Conservation (phyloP, 2,797 vertebrate genomes). For the Poecile montanus region DNA sequence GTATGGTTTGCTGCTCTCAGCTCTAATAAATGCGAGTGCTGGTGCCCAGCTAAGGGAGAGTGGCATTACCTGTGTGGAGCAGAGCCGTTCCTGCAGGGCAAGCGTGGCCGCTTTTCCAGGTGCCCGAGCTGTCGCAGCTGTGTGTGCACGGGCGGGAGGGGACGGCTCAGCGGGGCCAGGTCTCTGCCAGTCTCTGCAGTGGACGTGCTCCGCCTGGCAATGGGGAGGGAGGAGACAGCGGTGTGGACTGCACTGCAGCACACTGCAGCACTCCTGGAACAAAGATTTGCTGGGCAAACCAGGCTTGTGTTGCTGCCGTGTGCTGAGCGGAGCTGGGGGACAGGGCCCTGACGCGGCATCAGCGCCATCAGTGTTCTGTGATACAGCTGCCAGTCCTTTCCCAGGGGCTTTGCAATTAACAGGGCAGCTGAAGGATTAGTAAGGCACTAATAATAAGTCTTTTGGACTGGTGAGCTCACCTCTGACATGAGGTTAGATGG, state of each 20-base stretch:
- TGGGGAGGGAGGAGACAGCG: conserved; percentile 77
- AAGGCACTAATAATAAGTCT: not conserved
- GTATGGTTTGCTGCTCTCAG: not conserved
- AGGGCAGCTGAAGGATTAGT: not conserved
- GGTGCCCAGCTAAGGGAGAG: not conserved
- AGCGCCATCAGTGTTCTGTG: accelerated
- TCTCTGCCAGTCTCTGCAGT: conserved; percentile 78
- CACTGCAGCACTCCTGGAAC: conserved; percentile 82
- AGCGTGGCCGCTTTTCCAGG: not conserved
- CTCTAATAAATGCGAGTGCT: not conserved
- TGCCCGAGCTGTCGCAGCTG: not conserved
- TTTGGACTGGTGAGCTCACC: not conserved
- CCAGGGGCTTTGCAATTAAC: not conserved
- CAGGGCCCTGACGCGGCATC: accelerated
- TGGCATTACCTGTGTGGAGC: not conserved
- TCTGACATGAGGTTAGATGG: not conserved
- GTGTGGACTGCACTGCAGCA: conserved; percentile 89
- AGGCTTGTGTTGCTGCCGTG: not conserved
- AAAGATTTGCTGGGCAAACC: conserved; percentile 10
- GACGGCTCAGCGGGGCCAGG: not conserved
- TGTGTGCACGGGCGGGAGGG: not conserved
- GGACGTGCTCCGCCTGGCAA: conserved; percentile 83
- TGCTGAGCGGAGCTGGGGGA: not conserved
- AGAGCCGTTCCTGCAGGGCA: not conserved
- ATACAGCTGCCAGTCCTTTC: not conserved